A percentile compares a stretch with the other conserved stretches of the same genome.
These are phyloP conservation scores for Paratilapia polleni DNA, from an alignment of 2,113 vertebrate genomes.

Conservation along the genomic window DNA sequence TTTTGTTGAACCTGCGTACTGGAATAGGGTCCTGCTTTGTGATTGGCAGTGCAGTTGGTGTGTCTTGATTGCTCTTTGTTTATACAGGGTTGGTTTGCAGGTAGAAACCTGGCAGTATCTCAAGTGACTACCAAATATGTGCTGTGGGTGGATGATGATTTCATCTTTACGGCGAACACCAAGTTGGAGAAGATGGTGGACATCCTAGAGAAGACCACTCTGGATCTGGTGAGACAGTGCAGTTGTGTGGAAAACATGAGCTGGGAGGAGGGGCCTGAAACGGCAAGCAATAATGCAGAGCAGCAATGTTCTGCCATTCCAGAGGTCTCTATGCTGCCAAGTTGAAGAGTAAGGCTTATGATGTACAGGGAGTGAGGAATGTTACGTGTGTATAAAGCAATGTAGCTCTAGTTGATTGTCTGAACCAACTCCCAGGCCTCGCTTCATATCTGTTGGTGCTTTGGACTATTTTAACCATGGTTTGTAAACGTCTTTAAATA, in stretches of 20 bases:
- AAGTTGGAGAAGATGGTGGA: conserved; percentile 90
- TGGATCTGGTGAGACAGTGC: conserved; percentile 86
- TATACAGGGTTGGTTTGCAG: conserved; percentile 91
- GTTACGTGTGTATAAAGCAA: no score
- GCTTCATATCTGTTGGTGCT: no score
- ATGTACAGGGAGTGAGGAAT: no score
- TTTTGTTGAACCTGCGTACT: neutral
- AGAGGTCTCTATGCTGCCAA: no score
- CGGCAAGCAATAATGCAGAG: neutral
- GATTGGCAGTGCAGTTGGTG: no score
- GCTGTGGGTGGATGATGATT: conserved; percentile 94
- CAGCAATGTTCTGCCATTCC: no score
- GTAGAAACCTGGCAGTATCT: conserved; percentile 89
- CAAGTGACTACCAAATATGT: conserved; percentile 92
- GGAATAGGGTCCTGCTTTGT: neutral
- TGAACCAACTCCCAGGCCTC: no score
- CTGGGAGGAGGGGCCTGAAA: neutral
- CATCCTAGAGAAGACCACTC: conserved; percentile 86
- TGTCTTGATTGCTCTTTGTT: neutral
- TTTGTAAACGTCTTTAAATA: no score
- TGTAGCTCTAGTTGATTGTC: no score
- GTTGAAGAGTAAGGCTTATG: no score
- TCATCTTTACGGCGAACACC: conserved; percentile 87
- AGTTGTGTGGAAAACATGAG: neutral
- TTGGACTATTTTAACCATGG: no score